These are phyloP conservation scores for Rousettus madagascariensis DNA, from an alignment of 2,797 vertebrate genomes.

Conservation along the genomic window DNA sequence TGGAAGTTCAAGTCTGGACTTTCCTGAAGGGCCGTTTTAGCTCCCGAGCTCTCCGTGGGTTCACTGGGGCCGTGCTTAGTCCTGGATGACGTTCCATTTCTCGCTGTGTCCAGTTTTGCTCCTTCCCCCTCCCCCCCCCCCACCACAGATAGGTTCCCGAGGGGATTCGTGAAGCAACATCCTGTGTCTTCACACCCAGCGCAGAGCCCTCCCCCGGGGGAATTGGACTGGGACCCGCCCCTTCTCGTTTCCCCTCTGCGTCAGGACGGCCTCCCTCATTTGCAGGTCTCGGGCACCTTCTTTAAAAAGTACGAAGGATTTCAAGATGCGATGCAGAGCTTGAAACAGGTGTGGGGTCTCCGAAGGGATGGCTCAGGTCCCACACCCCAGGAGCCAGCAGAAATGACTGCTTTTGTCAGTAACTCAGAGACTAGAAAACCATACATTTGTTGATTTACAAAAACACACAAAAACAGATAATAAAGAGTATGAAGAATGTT, in stretches of 20 bases:
- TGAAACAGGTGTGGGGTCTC: neutral
- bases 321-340: neutral
- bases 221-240: neutral
- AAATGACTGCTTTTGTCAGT: neutral
- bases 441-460: neutral
- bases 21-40: neutral
- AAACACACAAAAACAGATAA: neutral
- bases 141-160: neutral
- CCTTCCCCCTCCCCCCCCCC: no score
- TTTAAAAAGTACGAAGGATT: neutral
- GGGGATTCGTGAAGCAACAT: neutral
- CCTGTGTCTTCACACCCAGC: rapidly evolving
- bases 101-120: neutral
- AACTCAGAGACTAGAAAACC: neutral
- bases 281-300: neutral
- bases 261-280: neutral
- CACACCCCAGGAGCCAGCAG: rapidly evolving
- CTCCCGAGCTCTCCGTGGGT: neutral
- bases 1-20: neutral
- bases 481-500: neutral
- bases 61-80: no score
- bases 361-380: no score
- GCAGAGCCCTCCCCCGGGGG: neutral
- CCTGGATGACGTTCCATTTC: rapidly evolving
- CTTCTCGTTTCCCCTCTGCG: neutral